Percentiles rank a stretch among this genome's conserved stretches.
Evolutionary conservation across 2,113 vertebrate species (phyloP).

Genomic region (Campylorhamphus procurvoides): DNA sequence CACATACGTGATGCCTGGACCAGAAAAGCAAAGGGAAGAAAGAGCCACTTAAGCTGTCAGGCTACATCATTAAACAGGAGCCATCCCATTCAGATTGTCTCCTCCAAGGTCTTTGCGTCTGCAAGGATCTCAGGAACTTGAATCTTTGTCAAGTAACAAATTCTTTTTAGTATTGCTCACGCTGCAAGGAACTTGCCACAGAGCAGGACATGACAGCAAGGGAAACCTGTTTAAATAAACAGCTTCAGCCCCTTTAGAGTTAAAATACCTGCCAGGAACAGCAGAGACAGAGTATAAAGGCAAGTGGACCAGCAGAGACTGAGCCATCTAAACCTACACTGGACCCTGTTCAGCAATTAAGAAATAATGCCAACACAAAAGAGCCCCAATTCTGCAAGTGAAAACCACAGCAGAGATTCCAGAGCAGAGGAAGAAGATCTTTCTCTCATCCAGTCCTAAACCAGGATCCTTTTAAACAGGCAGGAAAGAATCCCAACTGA

Average conservation of each 20-base stretch:
- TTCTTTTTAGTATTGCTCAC: accelerated
- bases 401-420: background rate
- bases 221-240: background rate
- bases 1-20: background rate
- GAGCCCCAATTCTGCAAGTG: background rate
- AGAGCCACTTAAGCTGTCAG: background rate
- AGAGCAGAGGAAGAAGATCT: background rate
- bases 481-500: background rate
- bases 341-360: background rate
- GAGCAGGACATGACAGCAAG: background rate
- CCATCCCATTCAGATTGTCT: background rate
- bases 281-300: background rate
- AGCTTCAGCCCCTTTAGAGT: background rate
- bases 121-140: background rate
- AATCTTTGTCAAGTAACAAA: background rate
- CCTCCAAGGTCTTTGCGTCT: background rate
- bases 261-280: background rate
- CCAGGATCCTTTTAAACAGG: background rate
- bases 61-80: background rate
- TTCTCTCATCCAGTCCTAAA: background rate
- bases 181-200: background rate
- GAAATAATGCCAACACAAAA: background rate
- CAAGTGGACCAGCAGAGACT: background rate
- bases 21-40: background rate
- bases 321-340: background rate